These are phyloP conservation scores for Zenarchopterus dispar DNA, from an alignment of 2,797 vertebrate species.

Conservation along the genomic window DNA sequence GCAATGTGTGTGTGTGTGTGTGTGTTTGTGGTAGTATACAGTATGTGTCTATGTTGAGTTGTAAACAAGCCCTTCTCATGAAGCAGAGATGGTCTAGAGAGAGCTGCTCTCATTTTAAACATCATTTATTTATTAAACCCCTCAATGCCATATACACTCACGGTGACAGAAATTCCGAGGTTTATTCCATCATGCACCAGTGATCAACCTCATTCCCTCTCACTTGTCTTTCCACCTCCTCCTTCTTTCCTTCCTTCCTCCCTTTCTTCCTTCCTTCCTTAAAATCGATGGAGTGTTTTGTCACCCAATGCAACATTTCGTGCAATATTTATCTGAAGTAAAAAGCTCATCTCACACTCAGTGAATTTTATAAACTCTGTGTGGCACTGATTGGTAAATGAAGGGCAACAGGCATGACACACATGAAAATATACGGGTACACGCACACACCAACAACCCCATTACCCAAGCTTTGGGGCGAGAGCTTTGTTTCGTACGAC, in stretches of 20 bases:
- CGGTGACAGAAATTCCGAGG: constrained; percentile 71
- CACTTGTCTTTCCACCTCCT: constrained; percentile 27
- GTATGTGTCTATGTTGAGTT: constrained; percentile 45
- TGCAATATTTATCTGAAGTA: constrained; percentile 76
- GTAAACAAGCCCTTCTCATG: constrained; percentile 75
- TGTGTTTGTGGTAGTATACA: constrained; percentile 7
- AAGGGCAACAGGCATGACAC: constrained; percentile 59
- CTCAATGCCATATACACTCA: constrained; percentile 57
- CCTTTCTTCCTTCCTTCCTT: constrained; percentile 47
- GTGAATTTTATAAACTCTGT: constrained; percentile 77
- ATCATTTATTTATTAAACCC: constrained; percentile 84
- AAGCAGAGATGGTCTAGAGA: constrained; percentile 75
- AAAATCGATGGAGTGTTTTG: constrained; percentile 73
- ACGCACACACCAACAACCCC: constrained; percentile 45
- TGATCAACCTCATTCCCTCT: constrained; percentile 78
- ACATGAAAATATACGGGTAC: constrained; percentile 28
- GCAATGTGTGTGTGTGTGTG: no score
- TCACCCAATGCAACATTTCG: constrained; percentile 63
- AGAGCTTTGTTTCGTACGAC: constrained; percentile 72
- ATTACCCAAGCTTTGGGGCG: constrained; percentile 66
- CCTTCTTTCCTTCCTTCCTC: constrained; percentile 1
- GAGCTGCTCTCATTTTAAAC: constrained; percentile 85
- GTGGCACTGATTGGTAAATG: constrained; percentile 62
- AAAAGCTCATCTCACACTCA: constrained; percentile 72
- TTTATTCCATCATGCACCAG: constrained; percentile 75